These are phyloP conservation scores for Eudemis profundana DNA, from an alignment of 2,888 invertebrate genomes.

Conservation along the genomic window DNA sequence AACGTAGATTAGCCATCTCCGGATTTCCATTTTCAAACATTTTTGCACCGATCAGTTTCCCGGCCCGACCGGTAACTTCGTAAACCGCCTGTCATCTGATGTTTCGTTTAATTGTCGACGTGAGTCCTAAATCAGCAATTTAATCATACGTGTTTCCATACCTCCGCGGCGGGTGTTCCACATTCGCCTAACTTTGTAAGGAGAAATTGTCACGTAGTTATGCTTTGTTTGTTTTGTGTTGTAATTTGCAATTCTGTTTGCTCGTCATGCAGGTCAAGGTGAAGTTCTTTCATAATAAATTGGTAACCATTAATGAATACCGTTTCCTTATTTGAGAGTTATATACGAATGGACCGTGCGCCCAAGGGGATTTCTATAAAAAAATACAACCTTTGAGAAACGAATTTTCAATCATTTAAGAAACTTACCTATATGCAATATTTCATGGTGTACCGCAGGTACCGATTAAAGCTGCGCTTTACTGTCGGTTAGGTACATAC, in stretches of 20 bases:
- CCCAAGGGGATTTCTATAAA: too few relatives aligned
- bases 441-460: too few relatives aligned
- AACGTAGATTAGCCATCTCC: slow-evolving; percentile 60
- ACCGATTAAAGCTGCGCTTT: too few relatives aligned
- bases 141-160: slow-evolving; percentile 43
- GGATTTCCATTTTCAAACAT: slow-evolving; percentile 79
- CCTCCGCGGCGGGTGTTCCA: slow-evolving; percentile 23
- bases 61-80: slow-evolving; percentile 53
- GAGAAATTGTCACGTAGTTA: slow-evolving; percentile 40
- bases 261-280: slow-evolving; percentile 37
- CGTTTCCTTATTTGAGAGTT: too few relatives aligned
- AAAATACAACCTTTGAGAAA: too few relatives aligned
- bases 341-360: too few relatives aligned
- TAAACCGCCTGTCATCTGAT: slow-evolving; percentile 51
- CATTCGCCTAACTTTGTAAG: slow-evolving; percentile 28
- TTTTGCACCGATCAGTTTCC: slow-evolving; percentile 58
- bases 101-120: slow-evolving; percentile 55
- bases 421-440: too few relatives aligned
- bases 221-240: slow-evolving; percentile 37
- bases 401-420: too few relatives aligned
- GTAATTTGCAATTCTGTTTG: slow-evolving; percentile 31
- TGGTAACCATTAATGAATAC: too few relatives aligned
- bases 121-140: slow-evolving; percentile 34
- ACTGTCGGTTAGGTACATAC: too few relatives aligned
- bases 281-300: slow-evolving; percentile 16